phyloP scores from a whole-genome alignment of 2,888 invertebrate genomes.

The Neoascia interrupta region DNA sequence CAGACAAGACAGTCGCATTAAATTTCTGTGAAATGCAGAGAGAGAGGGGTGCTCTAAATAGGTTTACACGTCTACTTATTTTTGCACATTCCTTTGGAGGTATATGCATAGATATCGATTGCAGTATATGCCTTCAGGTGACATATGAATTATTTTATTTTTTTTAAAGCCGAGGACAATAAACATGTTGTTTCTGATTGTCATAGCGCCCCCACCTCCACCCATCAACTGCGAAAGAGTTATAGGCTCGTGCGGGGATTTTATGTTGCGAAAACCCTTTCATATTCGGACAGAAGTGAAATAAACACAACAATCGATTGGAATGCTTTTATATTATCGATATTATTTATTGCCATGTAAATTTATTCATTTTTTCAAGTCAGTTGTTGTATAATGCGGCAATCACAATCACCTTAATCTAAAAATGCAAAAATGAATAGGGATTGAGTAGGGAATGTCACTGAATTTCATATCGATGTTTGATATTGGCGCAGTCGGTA shows the following conservation, averaged over 20 bases:
- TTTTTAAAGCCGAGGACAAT: constrained; percentile 22
- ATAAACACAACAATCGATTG: constrained; percentile 36
- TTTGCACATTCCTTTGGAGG: constrained; percentile 33
- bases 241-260: background rate
- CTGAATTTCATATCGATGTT: too few relatives aligned
- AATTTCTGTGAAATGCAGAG: constrained; percentile 15
- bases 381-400: background rate
- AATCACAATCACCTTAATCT: too few relatives aligned
- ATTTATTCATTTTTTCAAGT: constrained; percentile 4
- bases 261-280: background rate
- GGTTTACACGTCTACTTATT: constrained; percentile 34
- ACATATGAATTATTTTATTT: too few relatives aligned
- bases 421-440: too few relatives aligned
- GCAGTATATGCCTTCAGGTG: constrained; percentile 45
- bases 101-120: constrained; percentile 55
- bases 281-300: background rate
- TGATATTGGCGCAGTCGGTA: too few relatives aligned
- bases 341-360: constrained; percentile 27
- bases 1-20: constrained; percentile 38
- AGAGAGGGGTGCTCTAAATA: constrained; percentile 32
- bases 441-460: too few relatives aligned
- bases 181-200: constrained; percentile 18
- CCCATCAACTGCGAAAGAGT: too few relatives aligned
- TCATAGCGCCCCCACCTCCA: too few relatives aligned
- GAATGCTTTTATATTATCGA: constrained; percentile 14